A percentile compares a stretch with the other conserved stretches of the same genome.
phyloP scores from a whole-genome alignment of 2,113 vertebrate genomes.

The Ammospiza nelsoni region DNA sequence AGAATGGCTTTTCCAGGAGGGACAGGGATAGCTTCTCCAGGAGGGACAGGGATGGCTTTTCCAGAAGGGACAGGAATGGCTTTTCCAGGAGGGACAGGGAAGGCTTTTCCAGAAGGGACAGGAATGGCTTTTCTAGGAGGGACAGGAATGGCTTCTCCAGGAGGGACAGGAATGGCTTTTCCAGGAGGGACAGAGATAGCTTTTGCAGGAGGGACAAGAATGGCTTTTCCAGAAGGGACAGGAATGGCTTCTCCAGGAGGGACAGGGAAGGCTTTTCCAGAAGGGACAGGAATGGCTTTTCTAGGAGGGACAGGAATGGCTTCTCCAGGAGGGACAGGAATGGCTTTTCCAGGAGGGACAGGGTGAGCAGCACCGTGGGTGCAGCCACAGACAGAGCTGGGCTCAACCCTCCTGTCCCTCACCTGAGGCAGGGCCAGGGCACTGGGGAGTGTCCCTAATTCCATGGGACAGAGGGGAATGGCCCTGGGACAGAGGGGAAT shows the following conservation, averaged over 20 bases:
- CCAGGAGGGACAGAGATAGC: no score
- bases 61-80: background rate
- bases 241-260: background rate
- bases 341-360: no score
- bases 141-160: no score
- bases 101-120: no score
- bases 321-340: no score
- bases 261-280: background rate
- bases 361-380: fast-evolving
- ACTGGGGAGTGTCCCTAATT: background rate
- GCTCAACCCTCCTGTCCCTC: background rate
- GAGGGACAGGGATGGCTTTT: fast-evolving
- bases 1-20: background rate
- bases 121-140: no score
- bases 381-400: background rate
- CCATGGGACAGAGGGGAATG: background rate
- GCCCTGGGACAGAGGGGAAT: background rate
- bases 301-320: background rate
- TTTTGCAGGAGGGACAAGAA: no score
- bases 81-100: no score
- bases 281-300: fast-evolving
- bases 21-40: background rate
- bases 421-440: background rate
- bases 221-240: no score
- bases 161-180: no score